Evolutionary conservation across 2,113 vertebrate genomes (phyloP), one percentile per base, ranked within the genome.

Genomic region (Arothron firmamentum): DNA sequence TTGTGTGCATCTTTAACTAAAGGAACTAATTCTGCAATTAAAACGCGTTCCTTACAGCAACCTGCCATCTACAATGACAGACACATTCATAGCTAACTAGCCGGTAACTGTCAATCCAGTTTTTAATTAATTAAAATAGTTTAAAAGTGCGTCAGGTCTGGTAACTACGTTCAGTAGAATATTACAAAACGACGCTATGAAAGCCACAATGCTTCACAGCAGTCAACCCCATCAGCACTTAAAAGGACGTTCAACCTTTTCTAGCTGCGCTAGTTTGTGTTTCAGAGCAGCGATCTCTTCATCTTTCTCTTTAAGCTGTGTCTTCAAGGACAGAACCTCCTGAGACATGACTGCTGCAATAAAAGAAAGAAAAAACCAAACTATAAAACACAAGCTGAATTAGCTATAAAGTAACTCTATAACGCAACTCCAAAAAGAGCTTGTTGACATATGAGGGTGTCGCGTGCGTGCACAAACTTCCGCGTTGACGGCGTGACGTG

Each of bases 301-400:
- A 19, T 91, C 91, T 73, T 71, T 88, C 51, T 89, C 78, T 45
- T 70, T 11, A 2, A 92, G 87, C 59, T 80, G 72, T 14, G 69
- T 65, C 62, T 87, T 91, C 56, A 92, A 48, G 13, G 17, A 20
- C 53, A 56, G 46, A 50, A 83, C 23, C 25, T 89, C 86, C 3
- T 89, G 34, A 1, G 76, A 67, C 89, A 90, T 90, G 7, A 3
- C 51, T 18, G 61, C 58, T 17, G 12, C 1, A 7, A 19, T 6
- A 43, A 12, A 25, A 1, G 19, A 16, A 59, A 20, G 12, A 21
- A 2, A 8, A 4, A 2, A 10, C 56, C 17, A 52, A 16, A 16
- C 2, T 8, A 3, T 5, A 8, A 2, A 5, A 5, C 47, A 28
- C 19, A 17, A 23, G 6, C 23, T 14, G 1, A 25, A 3, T 52